Percentiles rank a stretch among this genome's conserved stretches.
Evolutionary conservation across 2,797 vertebrate genomes (phyloP).

Genomic region (Labroides dimidiatus): DNA sequence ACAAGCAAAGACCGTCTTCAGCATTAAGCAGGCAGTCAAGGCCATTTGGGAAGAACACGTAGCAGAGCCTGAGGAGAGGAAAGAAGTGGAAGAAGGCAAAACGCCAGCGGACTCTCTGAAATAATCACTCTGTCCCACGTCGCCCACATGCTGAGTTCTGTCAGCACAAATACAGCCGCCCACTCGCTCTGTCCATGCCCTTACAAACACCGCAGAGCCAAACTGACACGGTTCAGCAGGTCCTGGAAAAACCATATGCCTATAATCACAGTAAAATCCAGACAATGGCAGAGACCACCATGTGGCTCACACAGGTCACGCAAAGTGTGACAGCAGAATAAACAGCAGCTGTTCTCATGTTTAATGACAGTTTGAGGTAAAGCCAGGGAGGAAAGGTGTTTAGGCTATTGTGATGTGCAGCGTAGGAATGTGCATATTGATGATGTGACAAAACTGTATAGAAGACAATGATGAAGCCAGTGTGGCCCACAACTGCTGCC

Average conservation of each 20-base stretch:
- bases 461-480: neutral
- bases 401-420: neutral
- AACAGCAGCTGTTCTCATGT: conserved; percentile 23
- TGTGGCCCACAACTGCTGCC: too few relatives aligned
- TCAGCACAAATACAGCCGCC: conserved; percentile 59
- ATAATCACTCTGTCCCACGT: conserved; percentile 57
- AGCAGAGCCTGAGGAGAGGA: conserved; percentile 28
- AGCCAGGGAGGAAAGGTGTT: conserved; percentile 4
- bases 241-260: conserved; percentile 26
- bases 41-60: conserved; percentile 49
- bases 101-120: conserved; percentile 56
- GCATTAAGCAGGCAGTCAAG: conserved; percentile 30
- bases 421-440: conserved; percentile 3
- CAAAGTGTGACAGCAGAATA: neutral
- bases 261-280: conserved; percentile 19
- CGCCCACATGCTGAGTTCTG: conserved; percentile 59
- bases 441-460: neutral
- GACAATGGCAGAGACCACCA: conserved; percentile 20
- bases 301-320: conserved; percentile 15
- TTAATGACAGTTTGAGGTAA: conserved; percentile 19
- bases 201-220: conserved; percentile 24
- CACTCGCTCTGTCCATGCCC: conserved; percentile 34
- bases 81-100: conserved; percentile 51
- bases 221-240: conserved; percentile 40
- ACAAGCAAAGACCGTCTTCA: conserved; percentile 27